Evolutionary conservation across 2,113 vertebrate genomes (phyloP).

Genomic region (Callipepla squamata): DNA sequence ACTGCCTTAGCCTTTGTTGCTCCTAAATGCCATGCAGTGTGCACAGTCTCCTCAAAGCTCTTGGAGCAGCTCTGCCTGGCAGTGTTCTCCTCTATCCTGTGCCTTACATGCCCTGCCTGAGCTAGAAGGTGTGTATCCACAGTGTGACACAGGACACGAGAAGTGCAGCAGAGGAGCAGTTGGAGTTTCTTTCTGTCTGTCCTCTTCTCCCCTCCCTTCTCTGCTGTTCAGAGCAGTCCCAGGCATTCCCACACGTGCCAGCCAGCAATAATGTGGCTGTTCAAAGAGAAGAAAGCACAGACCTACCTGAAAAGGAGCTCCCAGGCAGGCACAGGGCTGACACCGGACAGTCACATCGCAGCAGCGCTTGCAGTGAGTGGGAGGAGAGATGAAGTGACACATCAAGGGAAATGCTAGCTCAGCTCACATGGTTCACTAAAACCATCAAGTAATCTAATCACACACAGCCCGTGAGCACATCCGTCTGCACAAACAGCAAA

Average conservation of each 20-base stretch:
- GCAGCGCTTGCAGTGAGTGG: not conserved
- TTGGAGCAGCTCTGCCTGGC: not conserved
- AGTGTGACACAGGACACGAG: not conserved
- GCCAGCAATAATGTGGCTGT: not conserved
- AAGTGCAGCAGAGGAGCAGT: not conserved
- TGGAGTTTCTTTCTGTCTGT: not conserved
- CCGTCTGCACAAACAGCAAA: not conserved
- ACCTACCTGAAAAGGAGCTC: slow-evolving; percentile 38
- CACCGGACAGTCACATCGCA: not conserved
- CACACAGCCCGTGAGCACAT: not conserved
- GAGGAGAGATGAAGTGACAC: slow-evolving; percentile 4
- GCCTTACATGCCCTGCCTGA: not conserved
- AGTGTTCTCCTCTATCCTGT: accelerated
- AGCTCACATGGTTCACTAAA: slow-evolving; percentile 24
- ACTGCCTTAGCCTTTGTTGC: not conserved
- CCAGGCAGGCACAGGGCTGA: accelerated
- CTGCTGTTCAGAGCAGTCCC: not conserved
- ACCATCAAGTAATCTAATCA: not conserved
- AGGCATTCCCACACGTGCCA: not conserved
- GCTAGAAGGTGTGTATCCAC: not conserved
- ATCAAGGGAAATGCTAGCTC: not conserved
- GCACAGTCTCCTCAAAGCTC: not conserved
- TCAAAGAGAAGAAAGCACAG: not conserved
- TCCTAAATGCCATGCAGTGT: not conserved
- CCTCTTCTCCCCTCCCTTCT: not conserved